Evolutionary conservation across 2,888 invertebrate genomes (phyloP), one percentile per base, ranked within the genome.

Genomic region (Selenia dentaria): DNA sequence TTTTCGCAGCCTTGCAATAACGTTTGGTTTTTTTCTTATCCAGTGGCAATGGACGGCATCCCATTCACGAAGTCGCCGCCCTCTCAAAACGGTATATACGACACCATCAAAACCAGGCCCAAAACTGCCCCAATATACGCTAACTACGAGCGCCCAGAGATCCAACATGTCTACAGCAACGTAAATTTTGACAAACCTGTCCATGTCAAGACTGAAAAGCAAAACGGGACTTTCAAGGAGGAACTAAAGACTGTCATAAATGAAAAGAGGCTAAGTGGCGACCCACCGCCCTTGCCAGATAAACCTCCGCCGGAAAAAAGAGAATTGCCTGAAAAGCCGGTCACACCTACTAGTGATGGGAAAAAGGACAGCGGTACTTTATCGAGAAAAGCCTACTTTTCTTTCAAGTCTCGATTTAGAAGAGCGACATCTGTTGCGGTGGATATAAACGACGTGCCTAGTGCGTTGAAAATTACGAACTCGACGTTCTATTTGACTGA

Each of bases 401-500:
- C 92, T 0, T 92, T 94, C 62, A 93, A 93, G 60, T 93, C 93
- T 0, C 91, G 94, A 51, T 92, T 94, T 62, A 86, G 93, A 32
- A 83, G 94, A 43, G 92, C 93, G 28, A 88, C 92, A 26, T 92
- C 92, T 6, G 71, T 94, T 52, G 92, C 92, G 1, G 82, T 92
- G 10, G 92, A 92, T 51, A 84, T 91, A 13, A 90, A 91, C 31
- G 92, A 92, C n/a, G 80, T 92, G 26, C 91, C 92, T 0, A 90
- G 90, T 53, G 86, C 92, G 1, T 60, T 93, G 41, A 91, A 91
- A 59, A 89, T 92, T 31, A 92, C 93, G 0, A 93, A 93, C 54
- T 95, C 95, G 34, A 95, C 94, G 0, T 95, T 95, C 74, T 95
- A 95, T 67, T 75, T 95, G 59, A 94, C 94, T 34, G 93, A 94